phyloP scores from a whole-genome alignment of 2,888 invertebrate species.

The Drosophila neonasuta region DNA sequence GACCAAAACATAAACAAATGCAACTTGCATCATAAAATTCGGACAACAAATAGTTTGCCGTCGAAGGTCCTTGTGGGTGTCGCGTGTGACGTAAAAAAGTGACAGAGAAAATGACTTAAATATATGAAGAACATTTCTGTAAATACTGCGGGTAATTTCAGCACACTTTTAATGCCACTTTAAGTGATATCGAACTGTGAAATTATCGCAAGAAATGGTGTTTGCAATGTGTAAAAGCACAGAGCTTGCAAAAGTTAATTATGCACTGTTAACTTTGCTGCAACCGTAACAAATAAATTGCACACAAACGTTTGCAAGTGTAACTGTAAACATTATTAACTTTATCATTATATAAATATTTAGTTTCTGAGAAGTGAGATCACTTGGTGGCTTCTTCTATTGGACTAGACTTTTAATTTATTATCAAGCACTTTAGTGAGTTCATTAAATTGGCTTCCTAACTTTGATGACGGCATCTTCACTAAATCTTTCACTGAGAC shows the following conservation, averaged over 20 bases:
- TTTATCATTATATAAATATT: not conserved
- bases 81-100: constrained; percentile 45
- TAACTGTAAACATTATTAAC: not conserved
- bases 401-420: constrained; percentile 26
- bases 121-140: constrained; percentile 1
- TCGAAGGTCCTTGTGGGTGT: constrained; percentile 56
- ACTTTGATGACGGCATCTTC: constrained; percentile 23
- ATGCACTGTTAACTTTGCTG: not conserved
- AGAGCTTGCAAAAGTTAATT: constrained; percentile 1
- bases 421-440: constrained; percentile 20
- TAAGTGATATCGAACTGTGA: not conserved
- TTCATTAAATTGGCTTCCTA: constrained; percentile 38
- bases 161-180: not conserved
- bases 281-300: not conserved
- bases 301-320: not conserved
- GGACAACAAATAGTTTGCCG: constrained; percentile 45
- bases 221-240: not conserved
- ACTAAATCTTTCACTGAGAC: constrained; percentile 42
- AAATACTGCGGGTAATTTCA: not conserved
- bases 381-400: not conserved
- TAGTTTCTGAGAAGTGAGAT: not conserved
- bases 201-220: not conserved
- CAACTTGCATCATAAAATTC: not conserved
- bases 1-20: constrained; percentile 35
- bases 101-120: constrained; percentile 16